phyloP scores from a whole-genome alignment of 1,140 invertebrate species.

The Drosophila arizonae region DNA sequence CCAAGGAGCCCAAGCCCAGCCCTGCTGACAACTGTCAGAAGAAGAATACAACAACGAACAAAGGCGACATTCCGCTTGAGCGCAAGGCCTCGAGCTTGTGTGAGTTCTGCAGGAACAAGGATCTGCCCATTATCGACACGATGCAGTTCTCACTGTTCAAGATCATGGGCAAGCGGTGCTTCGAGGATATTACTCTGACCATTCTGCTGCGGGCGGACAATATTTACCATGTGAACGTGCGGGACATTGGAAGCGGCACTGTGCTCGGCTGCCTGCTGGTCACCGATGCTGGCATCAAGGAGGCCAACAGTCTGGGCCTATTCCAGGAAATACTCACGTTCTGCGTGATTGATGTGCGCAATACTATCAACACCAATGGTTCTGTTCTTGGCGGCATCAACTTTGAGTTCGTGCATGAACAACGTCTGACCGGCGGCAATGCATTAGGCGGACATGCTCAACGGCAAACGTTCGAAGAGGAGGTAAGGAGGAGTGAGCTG shows the following conservation, averaged over 20 bases:
- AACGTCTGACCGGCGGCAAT: slow-evolving; percentile 38
- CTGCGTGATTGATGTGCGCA: slow-evolving; percentile 61
- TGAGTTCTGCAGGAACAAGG: slow-evolving; percentile 38
- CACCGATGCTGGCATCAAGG: slow-evolving; percentile 51
- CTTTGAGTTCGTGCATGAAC: slow-evolving; percentile 48
- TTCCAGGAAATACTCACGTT: slow-evolving; percentile 71
- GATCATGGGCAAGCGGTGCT: slow-evolving; percentile 24
- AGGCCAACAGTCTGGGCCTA: slow-evolving; percentile 44
- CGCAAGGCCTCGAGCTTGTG: slow-evolving; percentile 43
- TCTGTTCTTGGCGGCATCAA: slow-evolving; percentile 38
- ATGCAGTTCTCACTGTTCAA: slow-evolving; percentile 33
- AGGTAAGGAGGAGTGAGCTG: not conserved
- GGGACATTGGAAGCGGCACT: slow-evolving; percentile 17
- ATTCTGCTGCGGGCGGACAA: slow-evolving; percentile 63
- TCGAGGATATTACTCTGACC: slow-evolving; percentile 43
- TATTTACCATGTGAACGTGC: slow-evolving; percentile 66
- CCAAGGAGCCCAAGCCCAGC: not conserved
- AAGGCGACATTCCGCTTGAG: not conserved
- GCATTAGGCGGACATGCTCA: not conserved
- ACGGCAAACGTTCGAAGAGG: not conserved
- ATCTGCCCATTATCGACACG: slow-evolving; percentile 20
- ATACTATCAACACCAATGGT: slow-evolving; percentile 36
- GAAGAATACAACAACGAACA: not conserved
- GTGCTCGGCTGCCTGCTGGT: slow-evolving; percentile 63
- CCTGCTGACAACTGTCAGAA: not conserved